Conservation (phyloP, 2,113 vertebrate genomes). For the Nannobrachium achirus region DNA sequence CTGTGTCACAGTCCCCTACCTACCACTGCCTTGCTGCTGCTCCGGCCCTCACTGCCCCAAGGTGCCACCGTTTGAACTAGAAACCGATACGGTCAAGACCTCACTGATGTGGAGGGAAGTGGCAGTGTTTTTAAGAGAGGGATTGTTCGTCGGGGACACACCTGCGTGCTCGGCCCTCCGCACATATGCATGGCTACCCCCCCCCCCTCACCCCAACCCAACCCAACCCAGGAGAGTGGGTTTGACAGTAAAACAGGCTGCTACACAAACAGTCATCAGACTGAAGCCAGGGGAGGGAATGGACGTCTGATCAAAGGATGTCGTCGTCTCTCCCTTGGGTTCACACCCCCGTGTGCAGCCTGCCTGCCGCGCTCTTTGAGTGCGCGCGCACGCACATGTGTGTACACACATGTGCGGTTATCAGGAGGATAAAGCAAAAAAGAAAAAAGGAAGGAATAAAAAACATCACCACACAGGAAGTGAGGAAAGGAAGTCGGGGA, state of each 20-base stretch:
- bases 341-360: slow-evolving; percentile 61
- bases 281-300: slow-evolving; percentile 42
- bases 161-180: neutral
- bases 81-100: slow-evolving; percentile 69
- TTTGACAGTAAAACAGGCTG: slow-evolving; percentile 43
- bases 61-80: slow-evolving; percentile 75
- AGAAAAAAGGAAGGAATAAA: slow-evolving; percentile 34
- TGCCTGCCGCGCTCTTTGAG: neutral
- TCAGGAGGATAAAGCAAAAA: slow-evolving; percentile 57
- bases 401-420: slow-evolving; percentile 58
- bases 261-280: slow-evolving; percentile 69
- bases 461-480: slow-evolving; percentile 74
- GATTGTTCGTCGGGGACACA: slow-evolving; percentile 55
- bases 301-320: slow-evolving; percentile 70
- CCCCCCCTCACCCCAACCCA: no score
- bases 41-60: slow-evolving; percentile 66
- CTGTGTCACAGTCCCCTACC: slow-evolving; percentile 66
- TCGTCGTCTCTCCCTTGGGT: slow-evolving; percentile 57
- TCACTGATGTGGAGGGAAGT: slow-evolving; percentile 56
- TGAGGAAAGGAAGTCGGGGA: slow-evolving; percentile 60
- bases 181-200: neutral
- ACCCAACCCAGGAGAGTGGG: no score
- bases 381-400: slow-evolving; percentile 3
- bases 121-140: slow-evolving; percentile 52
- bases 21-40: slow-evolving; percentile 41